Base-by-base conservation (phyloP, 2,888 invertebrate species). In the Caenorhabditis sinica region DNA sequence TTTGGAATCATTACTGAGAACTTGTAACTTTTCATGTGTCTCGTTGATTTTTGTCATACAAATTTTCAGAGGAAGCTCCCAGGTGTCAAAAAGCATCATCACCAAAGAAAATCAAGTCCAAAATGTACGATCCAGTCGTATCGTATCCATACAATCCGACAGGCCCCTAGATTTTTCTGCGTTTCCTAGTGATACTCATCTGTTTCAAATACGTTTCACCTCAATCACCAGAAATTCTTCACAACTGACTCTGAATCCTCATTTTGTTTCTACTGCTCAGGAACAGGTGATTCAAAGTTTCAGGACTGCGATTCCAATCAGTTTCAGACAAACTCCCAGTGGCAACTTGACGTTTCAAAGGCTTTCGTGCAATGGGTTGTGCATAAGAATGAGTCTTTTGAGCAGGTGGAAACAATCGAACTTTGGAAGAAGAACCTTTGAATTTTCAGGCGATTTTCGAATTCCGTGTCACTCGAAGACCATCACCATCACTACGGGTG, bases 291-390 rank as follows among this genome's bases (percentile, higher is more conserved):
- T 40, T 2, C 13, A 40, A 11, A 11, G 20, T 20, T 9, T 8
- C 30, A 17, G 25, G 2, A 45, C 25, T 23, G 60, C 28, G 30
- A 40, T 43, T 20, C 20, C 8, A 33, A 17, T 45, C 17, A 45
- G n/a, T 77, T 77, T 45, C 66, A 83, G 83, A 43, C 20, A 23
- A 65, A 74, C 28, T 49, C 74, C 3, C 61, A 80, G 2, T 84
- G 65, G 75, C 30, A 80, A 17, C 56, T 80, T n/a, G 80, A 80
- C n/a, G 45, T 80, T 5, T 36, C 58, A 13, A 84, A 80, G 45
- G 66, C 83, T 0, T 84, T 58, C 43, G 83, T 80, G 20, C 83
- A 84, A 53, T 84, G 83, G 83, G 56, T 84, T 15, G 80, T 84
- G 2, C 79, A 80, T 23, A 80, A 84, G 51, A 80, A 80, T 23